Evolutionary conservation across 2,113 vertebrate genomes (phyloP), one percentile per base, ranked within the genome.

Genomic region (Brachyhypopomus occidentalis): DNA sequence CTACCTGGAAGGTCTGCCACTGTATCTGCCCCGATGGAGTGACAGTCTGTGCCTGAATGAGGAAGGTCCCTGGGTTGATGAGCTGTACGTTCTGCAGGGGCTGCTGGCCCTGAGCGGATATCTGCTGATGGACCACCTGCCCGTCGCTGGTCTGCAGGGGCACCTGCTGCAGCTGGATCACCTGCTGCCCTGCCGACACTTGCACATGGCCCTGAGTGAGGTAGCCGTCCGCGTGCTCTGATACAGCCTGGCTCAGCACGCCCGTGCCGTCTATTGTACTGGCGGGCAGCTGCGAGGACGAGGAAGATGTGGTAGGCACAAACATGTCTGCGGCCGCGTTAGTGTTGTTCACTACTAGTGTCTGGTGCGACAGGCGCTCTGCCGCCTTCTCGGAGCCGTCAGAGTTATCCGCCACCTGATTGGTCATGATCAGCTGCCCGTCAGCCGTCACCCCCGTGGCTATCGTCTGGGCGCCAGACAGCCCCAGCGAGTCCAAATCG

Each of bases 1-100:
- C 59, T 76, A 85, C 84, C 81, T 99, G 98, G 93, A 99, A 99
- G 58, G 98, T 99, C 88, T 99, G 98, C 98, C 98, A 99, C 88
- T 98, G 97, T 92, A 99, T 98, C 92, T 99, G 97, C 87, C 98
- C 98, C 72, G 97, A 97, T 52, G 97, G 95, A 38, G 96, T 96
- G 91, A 99, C 96, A 25, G 97, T 99, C 92, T 99, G 98, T 85
- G 98, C 97, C 93, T 98, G 98, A 93, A 99, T 98, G 93, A 99
- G 95, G 94, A 99, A 98, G 81, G 97, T 95, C 91, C 97, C 97
- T 27, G 98, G 97, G 90, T 99, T 99, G 92, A 98, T 95, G 85
- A 99, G 94, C 83, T 99, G 97, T 85, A 99, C 94, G 83, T 98
- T 98, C 83, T 97, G 97, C 91, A 98, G 90, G 86, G 92, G 92